Evolutionary conservation across 2,888 invertebrate species (phyloP).

Genomic region (Polydrusus cervinus): DNA sequence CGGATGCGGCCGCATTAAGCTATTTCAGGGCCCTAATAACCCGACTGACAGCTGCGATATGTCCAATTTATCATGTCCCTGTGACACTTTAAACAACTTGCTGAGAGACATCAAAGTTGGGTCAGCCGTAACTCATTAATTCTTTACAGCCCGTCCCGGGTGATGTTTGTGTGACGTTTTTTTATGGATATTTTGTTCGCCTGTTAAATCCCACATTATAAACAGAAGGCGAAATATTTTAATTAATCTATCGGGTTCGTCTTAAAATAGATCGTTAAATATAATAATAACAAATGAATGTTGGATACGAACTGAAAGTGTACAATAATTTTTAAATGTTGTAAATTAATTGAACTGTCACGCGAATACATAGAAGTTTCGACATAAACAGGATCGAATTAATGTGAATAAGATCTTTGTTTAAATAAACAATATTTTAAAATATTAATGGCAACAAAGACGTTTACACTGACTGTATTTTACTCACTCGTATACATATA

Average conservation of each 20-base stretch:
- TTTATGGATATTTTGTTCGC: constrained; percentile 17
- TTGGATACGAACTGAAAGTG: background rate
- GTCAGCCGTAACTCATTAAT: constrained; percentile 46
- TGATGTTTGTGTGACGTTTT: constrained; percentile 26
- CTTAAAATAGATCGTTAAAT: background rate
- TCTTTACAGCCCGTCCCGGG: constrained; percentile 33
- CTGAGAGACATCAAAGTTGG: constrained; percentile 57
- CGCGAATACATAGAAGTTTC: too few relatives aligned
- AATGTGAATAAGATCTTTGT: too few relatives aligned
- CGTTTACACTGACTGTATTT: too few relatives aligned
- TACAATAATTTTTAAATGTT: background rate
- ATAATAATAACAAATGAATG: background rate
- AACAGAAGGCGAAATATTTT: background rate
- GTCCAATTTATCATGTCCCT: constrained; percentile 65
- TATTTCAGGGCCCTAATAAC: constrained; percentile 62
- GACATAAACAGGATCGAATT: too few relatives aligned
- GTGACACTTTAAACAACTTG: constrained; percentile 61
- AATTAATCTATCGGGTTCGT: background rate
- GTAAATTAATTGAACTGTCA: background rate
- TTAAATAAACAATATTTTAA: too few relatives aligned
- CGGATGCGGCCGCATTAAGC: constrained; percentile 63
- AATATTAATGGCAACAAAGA: too few relatives aligned
- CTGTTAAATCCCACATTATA: background rate
- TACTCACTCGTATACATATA: too few relatives aligned
- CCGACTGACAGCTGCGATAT: constrained; percentile 66